phyloP scores from a whole-genome alignment of 2,797 vertebrate species.

The Sternotherus odoratus region DNA sequence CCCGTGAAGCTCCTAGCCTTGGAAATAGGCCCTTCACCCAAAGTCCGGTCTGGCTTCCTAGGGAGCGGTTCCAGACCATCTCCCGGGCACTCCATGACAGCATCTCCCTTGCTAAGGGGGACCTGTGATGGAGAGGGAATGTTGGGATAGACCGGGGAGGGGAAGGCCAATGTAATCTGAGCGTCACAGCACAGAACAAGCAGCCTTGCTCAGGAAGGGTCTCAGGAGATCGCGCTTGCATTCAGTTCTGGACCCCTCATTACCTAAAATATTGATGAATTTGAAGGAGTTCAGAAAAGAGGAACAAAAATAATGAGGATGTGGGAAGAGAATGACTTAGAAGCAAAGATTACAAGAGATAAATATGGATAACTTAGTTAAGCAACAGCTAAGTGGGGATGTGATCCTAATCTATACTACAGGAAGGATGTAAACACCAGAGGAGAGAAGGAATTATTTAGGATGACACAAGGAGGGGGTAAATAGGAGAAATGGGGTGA shows the following conservation, averaged over 20 bases:
- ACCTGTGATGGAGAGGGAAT: too few relatives aligned
- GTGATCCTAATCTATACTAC: not conserved
- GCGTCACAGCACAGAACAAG: fast-evolving
- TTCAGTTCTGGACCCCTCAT: not conserved
- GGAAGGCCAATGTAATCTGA: not conserved
- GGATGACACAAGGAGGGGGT: not conserved
- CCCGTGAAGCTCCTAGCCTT: too few relatives aligned
- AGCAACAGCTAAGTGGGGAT: slow-evolving; percentile 16
- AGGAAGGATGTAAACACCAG: slow-evolving; percentile 18
- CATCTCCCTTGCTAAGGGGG: too few relatives aligned
- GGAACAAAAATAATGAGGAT: not conserved
- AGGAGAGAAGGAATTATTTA: not conserved
- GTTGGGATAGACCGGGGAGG: not conserved
- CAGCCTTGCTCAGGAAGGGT: not conserved
- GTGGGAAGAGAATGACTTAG: slow-evolving; percentile 12
- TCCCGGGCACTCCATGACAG: too few relatives aligned
- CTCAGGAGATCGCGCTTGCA: fast-evolving
- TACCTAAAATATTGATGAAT: not conserved
- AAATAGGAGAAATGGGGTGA: not conserved
- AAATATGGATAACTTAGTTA: slow-evolving; percentile 38
- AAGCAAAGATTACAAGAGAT: slow-evolving; percentile 50
- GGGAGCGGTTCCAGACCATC: too few relatives aligned
- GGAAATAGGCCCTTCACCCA: too few relatives aligned
- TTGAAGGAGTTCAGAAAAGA: slow-evolving; percentile 25
- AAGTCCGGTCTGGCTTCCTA: too few relatives aligned